phyloP scores from a whole-genome alignment of 2,113 vertebrate species.

The Silurus glanis region DNA sequence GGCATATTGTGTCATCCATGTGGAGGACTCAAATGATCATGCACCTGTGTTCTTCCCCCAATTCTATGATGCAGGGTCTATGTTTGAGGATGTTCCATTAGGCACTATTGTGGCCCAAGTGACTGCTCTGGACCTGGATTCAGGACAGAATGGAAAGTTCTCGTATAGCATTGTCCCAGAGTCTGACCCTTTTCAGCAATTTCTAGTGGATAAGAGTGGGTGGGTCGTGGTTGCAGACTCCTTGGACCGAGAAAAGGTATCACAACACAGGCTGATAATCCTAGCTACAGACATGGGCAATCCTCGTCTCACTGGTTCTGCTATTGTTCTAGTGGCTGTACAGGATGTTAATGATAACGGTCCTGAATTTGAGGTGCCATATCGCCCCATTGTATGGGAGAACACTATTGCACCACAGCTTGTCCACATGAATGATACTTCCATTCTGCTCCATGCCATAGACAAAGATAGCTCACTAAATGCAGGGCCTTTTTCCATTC shows the following conservation, averaged over 20 bases:
- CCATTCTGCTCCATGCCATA: constrained; percentile 73
- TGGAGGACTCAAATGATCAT: constrained; percentile 86
- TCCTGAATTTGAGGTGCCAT: constrained; percentile 81
- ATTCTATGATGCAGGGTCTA: constrained; percentile 76
- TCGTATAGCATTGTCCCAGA: constrained; percentile 76
- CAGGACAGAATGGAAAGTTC: constrained; percentile 81
- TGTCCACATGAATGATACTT: constrained; percentile 80
- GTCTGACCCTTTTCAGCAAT: constrained; percentile 78
- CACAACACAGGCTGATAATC: constrained; percentile 79
- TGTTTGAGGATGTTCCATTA: constrained; percentile 76
- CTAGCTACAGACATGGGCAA: constrained; percentile 78
- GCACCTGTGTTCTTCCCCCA: constrained; percentile 82
- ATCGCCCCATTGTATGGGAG: constrained; percentile 84
- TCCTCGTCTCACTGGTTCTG: constrained; percentile 77
- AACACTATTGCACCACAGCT: constrained; percentile 77
- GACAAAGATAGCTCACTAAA: constrained; percentile 79
- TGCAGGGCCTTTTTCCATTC: constrained; percentile 79
- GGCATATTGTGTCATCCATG: constrained; percentile 79
- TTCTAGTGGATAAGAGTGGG: constrained; percentile 78
- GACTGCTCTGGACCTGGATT: constrained; percentile 83
- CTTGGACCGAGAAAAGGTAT: constrained; percentile 79
- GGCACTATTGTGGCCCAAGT: constrained; percentile 84
- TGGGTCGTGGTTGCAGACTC: constrained; percentile 76
- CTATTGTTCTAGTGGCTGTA: constrained; percentile 76
- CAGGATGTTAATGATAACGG: constrained; percentile 86